Base-by-base conservation (phyloP, 2,888 invertebrate species). In the Stictocephala bisonia region DNA sequence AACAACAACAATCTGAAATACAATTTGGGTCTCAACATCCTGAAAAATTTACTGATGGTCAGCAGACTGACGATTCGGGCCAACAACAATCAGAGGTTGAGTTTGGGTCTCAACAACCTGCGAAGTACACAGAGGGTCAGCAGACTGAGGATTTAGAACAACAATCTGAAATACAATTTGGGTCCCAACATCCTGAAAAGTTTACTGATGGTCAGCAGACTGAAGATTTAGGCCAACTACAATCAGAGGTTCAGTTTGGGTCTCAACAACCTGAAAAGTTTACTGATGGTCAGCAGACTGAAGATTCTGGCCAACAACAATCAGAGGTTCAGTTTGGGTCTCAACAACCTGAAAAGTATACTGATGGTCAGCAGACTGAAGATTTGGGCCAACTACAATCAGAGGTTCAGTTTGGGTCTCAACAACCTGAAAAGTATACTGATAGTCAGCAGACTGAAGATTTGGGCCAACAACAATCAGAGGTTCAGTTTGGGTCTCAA, bases 301-400 rank as follows among this genome's bases (percentile, higher is more conserved):
- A 27, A 24, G n/a, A n/a, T n/a, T n/a, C n/a, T n/a, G n/a, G n/a
- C n/a, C 50, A 13, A 20, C 18, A 56, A 18, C 68, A 40, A 31
- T 29, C 44, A 26, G 31, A 71, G 18, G 15, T 58, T 29, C 41
- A 44, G n/a, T 20, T n/a, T n/a, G n/a, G n/a, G n/a, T n/a, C n/a
- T n/a, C n/a, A n/a, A n/a, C n/a, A 31, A 60, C 50, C 58, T 13
- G 40, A 13, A 26, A 31, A 44, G 31, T 72, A 26, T 22, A 27
- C 48, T 27, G 29, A 48, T 11, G 24, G 15, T 13, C 67, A 48
- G 27, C 41, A 72, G 56, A 64, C 58, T 51, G 74, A 74, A 20
- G 71, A 80, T 71, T 79, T 80, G n/a, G 78, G 71, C n/a, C 79
- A 80, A n/a, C n/a, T n/a, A n/a, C 79, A 81, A 73, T 73, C 78